phyloP scores from a whole-genome alignment of 2,113 vertebrate genomes.

The Scophthalmus maximus region DNA sequence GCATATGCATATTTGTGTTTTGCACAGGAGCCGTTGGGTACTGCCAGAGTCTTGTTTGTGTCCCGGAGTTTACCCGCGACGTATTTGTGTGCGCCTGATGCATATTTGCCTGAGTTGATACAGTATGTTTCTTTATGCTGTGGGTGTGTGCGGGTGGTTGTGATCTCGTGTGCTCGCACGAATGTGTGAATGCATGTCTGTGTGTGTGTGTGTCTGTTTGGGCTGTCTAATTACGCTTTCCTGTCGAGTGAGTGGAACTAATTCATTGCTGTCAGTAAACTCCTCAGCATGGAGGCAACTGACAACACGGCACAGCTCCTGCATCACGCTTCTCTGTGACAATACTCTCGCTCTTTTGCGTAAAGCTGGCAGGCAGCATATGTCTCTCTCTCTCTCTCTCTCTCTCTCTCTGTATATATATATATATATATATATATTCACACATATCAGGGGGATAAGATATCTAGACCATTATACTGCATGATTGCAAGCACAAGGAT shows the following conservation, averaged over 20 bases:
- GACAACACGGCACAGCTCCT: conserved; percentile 50
- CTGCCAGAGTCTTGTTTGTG: conserved; percentile 40
- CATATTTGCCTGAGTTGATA: background rate
- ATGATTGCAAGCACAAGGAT: conserved; percentile 4
- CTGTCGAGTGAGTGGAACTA: conserved; percentile 64
- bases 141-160: background rate
- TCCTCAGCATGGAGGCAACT: conserved; percentile 63
- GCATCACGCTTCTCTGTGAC: conserved; percentile 5
- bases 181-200: background rate
- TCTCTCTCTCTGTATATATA: too few relatives aligned
- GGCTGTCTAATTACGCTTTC: conserved; percentile 71
- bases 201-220: conserved; percentile 37
- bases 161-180: background rate
- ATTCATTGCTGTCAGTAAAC: conserved; percentile 74
- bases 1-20: conserved; percentile 27
- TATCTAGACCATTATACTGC: too few relatives aligned
- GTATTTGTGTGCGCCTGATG: conserved; percentile 19
- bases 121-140: conserved; percentile 18
- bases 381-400: conserved; percentile 13
- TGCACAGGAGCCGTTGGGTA: conserved; percentile 17
- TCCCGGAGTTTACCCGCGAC: conserved; percentile 17
- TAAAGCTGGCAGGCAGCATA: conserved; percentile 14
- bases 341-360: conserved; percentile 16
- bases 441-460: too few relatives aligned
- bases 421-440: too few relatives aligned